Evolutionary conservation across 2,113 vertebrate species (phyloP), one percentile per base, ranked within the genome.

Genomic region (Elachura formosa): DNA sequence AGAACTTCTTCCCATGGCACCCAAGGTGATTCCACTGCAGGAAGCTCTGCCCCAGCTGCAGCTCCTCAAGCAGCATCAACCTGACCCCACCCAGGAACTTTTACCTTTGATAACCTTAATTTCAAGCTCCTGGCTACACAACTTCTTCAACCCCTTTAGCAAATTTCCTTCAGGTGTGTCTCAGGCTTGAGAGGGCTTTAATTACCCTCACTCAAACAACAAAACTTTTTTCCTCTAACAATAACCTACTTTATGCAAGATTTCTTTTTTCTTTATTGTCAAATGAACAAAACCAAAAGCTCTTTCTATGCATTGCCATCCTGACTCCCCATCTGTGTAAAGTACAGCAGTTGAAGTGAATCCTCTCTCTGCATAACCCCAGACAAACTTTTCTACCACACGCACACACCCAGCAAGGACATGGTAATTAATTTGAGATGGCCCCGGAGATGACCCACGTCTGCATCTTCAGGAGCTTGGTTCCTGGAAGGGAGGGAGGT

Each of bases 1-100:
- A 90, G 3, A 87, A 1, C 5, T 15, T 45, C 21, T 51, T 21
- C 6, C 13, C 10, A 2, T 0, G 0, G 1, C 12, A 6, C 12
- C 25, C 23, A 10, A 2, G 4, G n/a, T 12, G 7, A 3, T 8
- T 25, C 5, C 19, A 6, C 5, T 38, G 28, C 13, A 31, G 31
- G 28, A 36, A 5, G 4, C 0, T 33, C 43, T 52, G 31, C 12
- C 38, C 55, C 72, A 87, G 34, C 11, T 46, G 36, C 25, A 72
- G 20, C 63, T 51, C 43, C n/a, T n/a, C 19, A 45, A 85, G 20
- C 11, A 43, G 11, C 40, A 71, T 7, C 36, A 46, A 1, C 26
- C 17, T 9, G 2, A 20, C 5, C 13, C 21, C 51, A 14, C 14
- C 23, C 45, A 52, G 12, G 4, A 13, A 21, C 5, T 48, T 31